phyloP scores from a whole-genome alignment of 2,888 invertebrate species.

The Eupithecia exiguata region DNA sequence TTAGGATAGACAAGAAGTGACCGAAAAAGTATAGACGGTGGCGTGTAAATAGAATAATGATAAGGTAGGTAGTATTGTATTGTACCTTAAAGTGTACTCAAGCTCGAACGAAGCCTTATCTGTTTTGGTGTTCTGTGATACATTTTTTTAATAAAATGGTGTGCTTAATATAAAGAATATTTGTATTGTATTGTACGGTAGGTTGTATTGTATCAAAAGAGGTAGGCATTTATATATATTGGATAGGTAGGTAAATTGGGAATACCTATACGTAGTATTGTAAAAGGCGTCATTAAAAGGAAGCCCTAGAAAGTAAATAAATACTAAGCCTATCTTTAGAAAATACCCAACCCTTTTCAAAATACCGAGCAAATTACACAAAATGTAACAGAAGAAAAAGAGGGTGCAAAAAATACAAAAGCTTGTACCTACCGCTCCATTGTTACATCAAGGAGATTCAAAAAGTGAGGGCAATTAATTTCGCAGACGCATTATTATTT shows the following conservation, averaged over 20 bases:
- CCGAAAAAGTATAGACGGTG: no score
- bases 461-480: conserved; percentile 57
- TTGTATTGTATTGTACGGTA: no score
- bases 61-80: no score
- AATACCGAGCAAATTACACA: conserved; percentile 32
- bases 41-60: no score
- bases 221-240: no score
- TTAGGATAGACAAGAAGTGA: no score
- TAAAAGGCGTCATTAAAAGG: background rate
- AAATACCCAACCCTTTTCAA: conserved; percentile 31
- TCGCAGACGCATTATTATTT: conserved; percentile 51
- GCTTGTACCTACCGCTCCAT: conserved; percentile 41
- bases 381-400: conserved; percentile 30
- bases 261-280: background rate
- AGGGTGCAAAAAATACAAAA: conserved; percentile 37
- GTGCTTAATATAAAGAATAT: no score
- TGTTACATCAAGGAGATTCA: conserved; percentile 47
- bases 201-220: no score
- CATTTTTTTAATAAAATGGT: no score
- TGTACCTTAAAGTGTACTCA: no score
- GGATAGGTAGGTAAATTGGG: background rate
- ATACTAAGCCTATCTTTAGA: conserved; percentile 12
- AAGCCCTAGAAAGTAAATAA: conserved; percentile 1
- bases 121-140: no score
- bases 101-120: no score